These are phyloP conservation scores for Dicranocentrus wangi DNA, from an alignment of 2,888 invertebrate species.

Conservation along the genomic window DNA sequence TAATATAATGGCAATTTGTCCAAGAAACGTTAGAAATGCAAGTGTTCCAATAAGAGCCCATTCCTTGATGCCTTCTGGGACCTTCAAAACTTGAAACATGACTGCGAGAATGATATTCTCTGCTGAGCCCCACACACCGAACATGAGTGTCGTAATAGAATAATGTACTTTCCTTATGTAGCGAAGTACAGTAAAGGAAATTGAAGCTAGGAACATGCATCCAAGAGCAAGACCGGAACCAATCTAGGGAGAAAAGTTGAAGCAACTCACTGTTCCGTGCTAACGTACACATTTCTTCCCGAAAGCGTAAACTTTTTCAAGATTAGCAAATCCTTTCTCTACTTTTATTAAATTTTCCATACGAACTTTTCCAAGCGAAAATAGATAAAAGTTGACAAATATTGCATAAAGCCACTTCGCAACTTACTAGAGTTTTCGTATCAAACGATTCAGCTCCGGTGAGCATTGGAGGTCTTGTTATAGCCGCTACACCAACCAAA, in stretches of 20 bases:
- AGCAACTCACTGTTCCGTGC: neutral
- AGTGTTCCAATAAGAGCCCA: conserved; percentile 56
- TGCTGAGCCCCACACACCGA: conserved; percentile 69
- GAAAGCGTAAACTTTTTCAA: too few species aligned
- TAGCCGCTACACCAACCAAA: conserved; percentile 64
- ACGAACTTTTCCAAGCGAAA: too few species aligned
- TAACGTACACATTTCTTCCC: too few species aligned
- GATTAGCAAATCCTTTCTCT: too few species aligned
- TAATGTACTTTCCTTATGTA: conserved; percentile 68
- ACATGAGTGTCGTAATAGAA: conserved; percentile 65
- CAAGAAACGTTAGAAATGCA: conserved; percentile 64
- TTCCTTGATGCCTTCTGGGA: conserved; percentile 54
- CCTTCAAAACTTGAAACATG: conserved; percentile 51
- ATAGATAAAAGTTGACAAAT: too few species aligned
- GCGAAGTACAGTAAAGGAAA: conserved; percentile 67
- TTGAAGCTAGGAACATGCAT: conserved; percentile 64
- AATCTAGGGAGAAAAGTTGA: too few species aligned
- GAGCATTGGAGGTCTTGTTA: conserved; percentile 66
- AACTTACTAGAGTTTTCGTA: conserved; percentile 62
- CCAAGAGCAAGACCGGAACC: conserved; percentile 66
- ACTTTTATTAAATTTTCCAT: too few species aligned
- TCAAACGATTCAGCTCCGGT: conserved; percentile 66
- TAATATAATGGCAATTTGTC: conserved; percentile 68
- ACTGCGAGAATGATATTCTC: conserved; percentile 62
- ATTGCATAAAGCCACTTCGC: too few species aligned